Conservation (phyloP, 1,140 invertebrate genomes). For the Eupristina koningsbergeri region DNA sequence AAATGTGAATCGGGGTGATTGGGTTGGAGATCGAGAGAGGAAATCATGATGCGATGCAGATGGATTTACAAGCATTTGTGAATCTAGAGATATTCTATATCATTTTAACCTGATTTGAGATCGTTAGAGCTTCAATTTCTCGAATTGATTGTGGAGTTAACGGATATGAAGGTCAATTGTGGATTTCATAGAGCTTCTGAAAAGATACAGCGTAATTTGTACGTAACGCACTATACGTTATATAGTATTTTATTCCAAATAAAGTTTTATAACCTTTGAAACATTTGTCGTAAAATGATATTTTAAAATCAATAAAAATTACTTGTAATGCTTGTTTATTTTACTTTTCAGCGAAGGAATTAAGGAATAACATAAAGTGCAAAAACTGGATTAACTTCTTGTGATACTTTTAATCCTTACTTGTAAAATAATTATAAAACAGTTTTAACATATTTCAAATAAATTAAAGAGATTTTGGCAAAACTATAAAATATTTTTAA, state of each 20-base stretch:
- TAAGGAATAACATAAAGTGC: neutral
- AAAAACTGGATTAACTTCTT: neutral
- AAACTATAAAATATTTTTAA: too few relatives aligned
- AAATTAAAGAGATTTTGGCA: neutral
- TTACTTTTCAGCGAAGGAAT: neutral
- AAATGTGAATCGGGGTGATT: neutral
- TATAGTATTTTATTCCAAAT: neutral
- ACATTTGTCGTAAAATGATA: neutral
- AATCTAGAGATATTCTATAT: neutral
- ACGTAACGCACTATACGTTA: neutral
- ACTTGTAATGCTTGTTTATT: neutral
- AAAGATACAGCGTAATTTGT: neutral
- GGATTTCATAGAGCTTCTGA: neutral
- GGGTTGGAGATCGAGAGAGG: neutral
- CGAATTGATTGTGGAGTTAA: neutral
- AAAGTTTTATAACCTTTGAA: neutral
- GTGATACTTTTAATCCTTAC: neutral
- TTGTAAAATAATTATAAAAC: neutral
- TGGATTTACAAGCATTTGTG: neutral
- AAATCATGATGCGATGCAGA: neutral
- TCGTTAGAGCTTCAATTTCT: neutral
- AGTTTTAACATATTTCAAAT: neutral
- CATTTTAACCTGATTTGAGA: neutral
- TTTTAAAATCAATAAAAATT: neutral
- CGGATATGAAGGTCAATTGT: neutral